A percentile compares a stretch with the other conserved stretches of the same genome.
Conservation (phyloP, 2,888 invertebrate species). For the Celastrina argiolus region DNA sequence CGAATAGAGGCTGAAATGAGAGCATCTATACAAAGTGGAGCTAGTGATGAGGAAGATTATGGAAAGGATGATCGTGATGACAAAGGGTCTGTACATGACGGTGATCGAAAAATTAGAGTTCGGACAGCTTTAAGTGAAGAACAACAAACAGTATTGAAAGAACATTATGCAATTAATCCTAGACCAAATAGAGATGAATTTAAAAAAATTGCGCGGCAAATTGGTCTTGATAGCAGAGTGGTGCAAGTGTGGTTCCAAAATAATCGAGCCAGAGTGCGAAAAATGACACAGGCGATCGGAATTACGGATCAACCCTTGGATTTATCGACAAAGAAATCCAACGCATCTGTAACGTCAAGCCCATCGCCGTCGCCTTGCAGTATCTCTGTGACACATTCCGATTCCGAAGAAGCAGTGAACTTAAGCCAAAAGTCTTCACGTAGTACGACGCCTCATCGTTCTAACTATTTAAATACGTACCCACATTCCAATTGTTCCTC, state of each 20-base stretch:
- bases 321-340: conserved; percentile 89
- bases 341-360: conserved; percentile 73
- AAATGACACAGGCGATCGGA: conserved; percentile 71
- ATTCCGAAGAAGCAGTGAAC: conserved; percentile 86
- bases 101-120: conserved; percentile 90
- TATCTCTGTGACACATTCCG: conserved; percentile 80
- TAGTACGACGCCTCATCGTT: conserved; percentile 78
- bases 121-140: conserved; percentile 96
- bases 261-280: conserved; percentile 91
- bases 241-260: conserved; percentile 99
- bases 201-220: conserved; percentile 88
- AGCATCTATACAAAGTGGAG: conserved; percentile 71
- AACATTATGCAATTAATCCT: conserved; percentile 93
- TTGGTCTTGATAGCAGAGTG: conserved; percentile 86
- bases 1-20: conserved; percentile 71
- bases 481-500: conserved; percentile 81
- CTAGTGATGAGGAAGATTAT: conserved; percentile 81
- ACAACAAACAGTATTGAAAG: conserved; percentile 91
- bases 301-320: conserved; percentile 90
- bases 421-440: conserved; percentile 84
- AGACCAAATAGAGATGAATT: conserved; percentile 97
- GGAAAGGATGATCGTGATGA: conserved; percentile 72
- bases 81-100: conserved; percentile 76
- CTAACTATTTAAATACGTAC: conserved; percentile 69
- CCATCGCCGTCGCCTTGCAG: conserved; percentile 82